These are phyloP conservation scores for Notothenia coriiceps DNA, from an alignment of 2,113 vertebrate genomes.

Conservation along the genomic window DNA sequence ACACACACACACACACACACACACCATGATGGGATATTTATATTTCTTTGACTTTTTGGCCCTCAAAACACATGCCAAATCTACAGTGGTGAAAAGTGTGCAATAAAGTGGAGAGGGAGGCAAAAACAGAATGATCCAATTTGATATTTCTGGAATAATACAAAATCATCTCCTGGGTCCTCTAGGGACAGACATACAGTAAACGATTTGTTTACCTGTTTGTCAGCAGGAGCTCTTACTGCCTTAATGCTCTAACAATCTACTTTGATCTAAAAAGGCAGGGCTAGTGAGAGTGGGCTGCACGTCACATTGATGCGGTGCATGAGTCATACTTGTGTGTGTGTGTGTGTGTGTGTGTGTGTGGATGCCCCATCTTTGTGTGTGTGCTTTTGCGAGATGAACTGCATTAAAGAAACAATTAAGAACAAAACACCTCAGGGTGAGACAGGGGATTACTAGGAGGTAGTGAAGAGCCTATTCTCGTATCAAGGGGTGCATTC, in stretches of 20 bases:
- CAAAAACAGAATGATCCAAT: slow-evolving; percentile 40
- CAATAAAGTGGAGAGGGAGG: slow-evolving; percentile 2
- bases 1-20: background rate
- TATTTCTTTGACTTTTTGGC: background rate
- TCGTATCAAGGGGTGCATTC: too few species aligned
- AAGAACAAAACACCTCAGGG: too few species aligned
- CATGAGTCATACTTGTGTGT: slow-evolving; percentile 46
- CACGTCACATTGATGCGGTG: slow-evolving; percentile 50
- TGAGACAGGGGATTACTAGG: too few species aligned
- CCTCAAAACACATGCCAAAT: slow-evolving; percentile 15
- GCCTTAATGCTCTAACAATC: slow-evolving; percentile 47
- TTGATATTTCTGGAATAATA: slow-evolving; percentile 48
- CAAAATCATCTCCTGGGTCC: slow-evolving; percentile 17
- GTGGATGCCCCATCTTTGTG: background rate
- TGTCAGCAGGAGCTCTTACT: slow-evolving; percentile 46
- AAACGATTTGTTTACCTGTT: slow-evolving; percentile 62
- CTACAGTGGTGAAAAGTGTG: background rate
- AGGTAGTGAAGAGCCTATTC: slow-evolving; percentile 6
- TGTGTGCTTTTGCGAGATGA: slow-evolving; percentile 11
- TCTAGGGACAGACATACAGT: slow-evolving; percentile 32
- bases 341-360: slow-evolving; percentile 5
- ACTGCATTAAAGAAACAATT: slow-evolving; percentile 21
- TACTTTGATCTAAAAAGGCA: slow-evolving; percentile 55
- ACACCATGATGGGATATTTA: slow-evolving; percentile 22
- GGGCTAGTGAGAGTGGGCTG: slow-evolving; percentile 52